phyloP scores from a whole-genome alignment of 2,797 vertebrate species.

The Aselliscus stoliczkanus region DNA sequence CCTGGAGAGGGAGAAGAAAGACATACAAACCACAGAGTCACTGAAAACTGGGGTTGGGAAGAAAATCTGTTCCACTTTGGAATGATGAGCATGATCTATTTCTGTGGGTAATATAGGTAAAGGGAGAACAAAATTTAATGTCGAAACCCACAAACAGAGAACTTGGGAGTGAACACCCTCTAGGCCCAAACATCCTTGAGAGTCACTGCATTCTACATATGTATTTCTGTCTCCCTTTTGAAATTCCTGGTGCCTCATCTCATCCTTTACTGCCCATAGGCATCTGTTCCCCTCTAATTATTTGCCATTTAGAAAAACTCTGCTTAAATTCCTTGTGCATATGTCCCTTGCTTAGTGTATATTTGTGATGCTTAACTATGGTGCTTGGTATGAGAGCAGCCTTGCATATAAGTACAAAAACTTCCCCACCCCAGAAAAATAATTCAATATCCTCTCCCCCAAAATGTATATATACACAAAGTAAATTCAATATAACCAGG shows the following conservation, averaged over 20 bases:
- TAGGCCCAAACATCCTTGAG: conserved; percentile 10
- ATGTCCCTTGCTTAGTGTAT: conserved; percentile 64
- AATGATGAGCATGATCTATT: neutral
- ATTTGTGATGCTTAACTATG: conserved; percentile 45
- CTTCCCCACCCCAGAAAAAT: neutral
- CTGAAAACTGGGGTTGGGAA: neutral
- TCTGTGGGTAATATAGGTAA: neutral
- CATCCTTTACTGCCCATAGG: conserved; percentile 58
- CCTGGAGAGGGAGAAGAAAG: conserved; percentile 24
- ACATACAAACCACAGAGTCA: neutral
- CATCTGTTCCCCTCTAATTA: conserved; percentile 43
- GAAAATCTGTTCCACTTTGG: conserved; percentile 6
- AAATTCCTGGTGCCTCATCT: conserved; percentile 69
- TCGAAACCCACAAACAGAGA: neutral
- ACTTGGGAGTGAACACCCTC: neutral
- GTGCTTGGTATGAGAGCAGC: neutral
- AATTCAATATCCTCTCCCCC: neutral
- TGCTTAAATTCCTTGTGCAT: conserved; percentile 60
- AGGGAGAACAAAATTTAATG: neutral
- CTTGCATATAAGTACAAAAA: conserved; percentile 9
- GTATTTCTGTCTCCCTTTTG: conserved; percentile 59
- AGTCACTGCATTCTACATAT: conserved; percentile 1
- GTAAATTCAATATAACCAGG: neutral
- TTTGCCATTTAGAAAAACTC: conserved; percentile 65
- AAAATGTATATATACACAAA: neutral